phyloP scores from a whole-genome alignment of 2,797 vertebrate genomes.

The Thripadectes ignobilis region DNA sequence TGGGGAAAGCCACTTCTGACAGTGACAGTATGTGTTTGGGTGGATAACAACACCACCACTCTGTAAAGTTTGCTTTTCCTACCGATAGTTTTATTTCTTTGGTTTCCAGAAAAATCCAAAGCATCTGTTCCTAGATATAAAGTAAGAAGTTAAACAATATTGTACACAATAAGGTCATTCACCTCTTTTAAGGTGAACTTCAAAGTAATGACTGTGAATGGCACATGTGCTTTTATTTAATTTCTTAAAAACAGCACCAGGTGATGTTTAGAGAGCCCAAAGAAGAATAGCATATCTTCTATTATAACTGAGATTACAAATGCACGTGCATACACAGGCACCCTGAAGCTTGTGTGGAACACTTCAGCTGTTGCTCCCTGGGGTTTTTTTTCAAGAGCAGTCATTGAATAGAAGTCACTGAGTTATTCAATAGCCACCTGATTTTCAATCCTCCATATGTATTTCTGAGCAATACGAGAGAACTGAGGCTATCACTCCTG shows the following conservation, averaged over 20 bases:
- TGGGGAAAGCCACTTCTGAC: slow-evolving; percentile 33
- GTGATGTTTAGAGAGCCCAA: neutral
- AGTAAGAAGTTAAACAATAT: neutral
- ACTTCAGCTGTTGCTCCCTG: neutral
- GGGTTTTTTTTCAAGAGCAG: too few relatives aligned
- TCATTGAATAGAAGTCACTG: neutral
- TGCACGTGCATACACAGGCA: neutral
- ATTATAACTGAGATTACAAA: neutral
- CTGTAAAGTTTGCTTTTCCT: slow-evolving; percentile 10
- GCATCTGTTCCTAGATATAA: neutral
- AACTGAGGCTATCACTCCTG: neutral
- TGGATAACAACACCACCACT: slow-evolving; percentile 35
- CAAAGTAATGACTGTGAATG: neutral
- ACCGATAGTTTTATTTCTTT: neutral
- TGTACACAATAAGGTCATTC: neutral
- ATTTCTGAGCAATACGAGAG: neutral
- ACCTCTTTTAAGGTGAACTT: neutral
- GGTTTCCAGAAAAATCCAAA: slow-evolving; percentile 19
- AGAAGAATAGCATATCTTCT: neutral
- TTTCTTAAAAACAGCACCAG: neutral
- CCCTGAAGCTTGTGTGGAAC: neutral
- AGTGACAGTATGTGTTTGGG: slow-evolving; percentile 19
- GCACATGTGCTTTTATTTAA: neutral
- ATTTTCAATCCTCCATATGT: neutral
- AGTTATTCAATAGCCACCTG: neutral